These are phyloP conservation scores for Augiades crinisus DNA, from an alignment of 2,888 invertebrate genomes.

Conservation along the genomic window DNA sequence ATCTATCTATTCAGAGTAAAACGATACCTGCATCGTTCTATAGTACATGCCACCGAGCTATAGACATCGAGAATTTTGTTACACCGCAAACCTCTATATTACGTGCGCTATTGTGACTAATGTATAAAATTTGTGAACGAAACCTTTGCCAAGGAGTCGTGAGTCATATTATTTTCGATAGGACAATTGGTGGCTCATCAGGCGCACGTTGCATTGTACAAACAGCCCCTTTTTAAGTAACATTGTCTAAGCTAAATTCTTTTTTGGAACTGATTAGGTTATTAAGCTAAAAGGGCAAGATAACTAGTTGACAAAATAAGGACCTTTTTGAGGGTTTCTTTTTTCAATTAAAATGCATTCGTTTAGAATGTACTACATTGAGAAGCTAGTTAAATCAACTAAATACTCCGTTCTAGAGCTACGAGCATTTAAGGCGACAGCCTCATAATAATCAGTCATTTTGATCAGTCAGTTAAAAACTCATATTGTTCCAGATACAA, in stretches of 20 bases:
- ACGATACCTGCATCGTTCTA: background rate
- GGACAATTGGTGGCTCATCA: conserved; percentile 2
- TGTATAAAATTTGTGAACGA: conserved; percentile 12
- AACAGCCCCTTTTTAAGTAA: background rate
- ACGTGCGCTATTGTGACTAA: conserved; percentile 18
- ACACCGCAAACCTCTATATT: conserved; percentile 4
- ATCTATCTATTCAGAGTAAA: background rate
- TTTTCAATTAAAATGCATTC: too few species aligned
- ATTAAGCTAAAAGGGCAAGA: too few species aligned
- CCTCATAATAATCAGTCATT: too few species aligned
- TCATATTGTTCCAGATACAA: background rate
- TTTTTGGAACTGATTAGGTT: too few species aligned
- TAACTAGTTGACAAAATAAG: too few species aligned
- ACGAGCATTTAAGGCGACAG: too few species aligned
- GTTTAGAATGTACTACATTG: too few species aligned
- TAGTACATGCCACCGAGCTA: background rate
- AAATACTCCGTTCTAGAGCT: too few species aligned
- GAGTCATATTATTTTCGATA: conserved; percentile 13
- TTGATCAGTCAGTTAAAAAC: background rate
- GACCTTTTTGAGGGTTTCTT: too few species aligned
- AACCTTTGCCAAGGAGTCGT: background rate
- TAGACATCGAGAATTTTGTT: conserved; percentile 5
- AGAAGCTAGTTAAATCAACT: too few species aligned
- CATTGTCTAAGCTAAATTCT: too few species aligned
- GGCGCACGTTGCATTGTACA: background rate